Base-by-base conservation (phyloP, 2,113 vertebrate species). In the Rhinolophus sinicus region DNA sequence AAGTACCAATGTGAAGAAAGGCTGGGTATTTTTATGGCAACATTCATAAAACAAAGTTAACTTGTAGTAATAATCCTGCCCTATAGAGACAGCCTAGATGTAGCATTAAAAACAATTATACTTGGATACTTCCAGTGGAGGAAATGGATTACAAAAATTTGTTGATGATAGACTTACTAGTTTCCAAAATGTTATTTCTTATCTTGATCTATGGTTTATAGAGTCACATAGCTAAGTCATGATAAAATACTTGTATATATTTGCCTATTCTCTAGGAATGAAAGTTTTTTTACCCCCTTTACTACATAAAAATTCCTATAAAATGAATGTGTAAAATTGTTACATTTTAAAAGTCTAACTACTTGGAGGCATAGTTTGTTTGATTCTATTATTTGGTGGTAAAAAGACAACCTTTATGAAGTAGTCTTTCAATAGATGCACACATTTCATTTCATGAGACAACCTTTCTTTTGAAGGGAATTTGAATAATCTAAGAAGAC, bases 351-450 rank as follows among this genome's bases (percentile, higher is more conserved):
- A 96, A 89, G 28, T 91, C 90, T 95, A 92, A 98, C 92, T 90
- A 67, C 54, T 93, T 94, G 50, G 81, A 97, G 75, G 62, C 18
- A 78, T 93, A 85, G 40, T 96, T 93, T 62, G 1, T 38, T 76
- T 35, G 69, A 47, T 62, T 56, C 52, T 58, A 67, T 97, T 44
- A 94, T 97, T 97, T 83, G 70, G 84, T 92, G 90, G 44, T 67
- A 94, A 82, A 86, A 93, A 97, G n/a, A 84, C 80, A 97, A 94
- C 60, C 88, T 96, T 97, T 96, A 93, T 96, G 77, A 97, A 96
- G 88, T 81, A 95, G 15, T 56, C 54, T 70, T 97, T 65, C 44
- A 78, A 73, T 54, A 97, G 44, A 97, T 89, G 5, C 93, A 92
- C 87, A 84, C 6, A 89, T 97, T 98, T 98, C 93, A 92, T 96